Conservation (phyloP, 2,888 invertebrate species). For the Norana najaformis region DNA sequence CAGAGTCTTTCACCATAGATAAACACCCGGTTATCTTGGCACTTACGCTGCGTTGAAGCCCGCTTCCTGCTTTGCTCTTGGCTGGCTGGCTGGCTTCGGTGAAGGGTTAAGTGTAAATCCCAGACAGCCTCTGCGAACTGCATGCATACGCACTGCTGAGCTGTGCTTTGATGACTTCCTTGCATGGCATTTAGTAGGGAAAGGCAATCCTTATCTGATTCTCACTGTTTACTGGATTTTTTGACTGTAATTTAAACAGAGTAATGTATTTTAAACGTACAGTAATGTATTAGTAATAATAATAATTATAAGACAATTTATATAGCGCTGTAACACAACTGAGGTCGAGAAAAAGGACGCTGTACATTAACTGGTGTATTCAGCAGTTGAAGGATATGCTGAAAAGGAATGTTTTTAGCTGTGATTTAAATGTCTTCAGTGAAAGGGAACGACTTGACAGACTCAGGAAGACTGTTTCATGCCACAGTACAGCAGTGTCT, state of each 20-base stretch:
- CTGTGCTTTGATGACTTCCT: background rate
- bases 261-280: background rate
- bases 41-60: background rate
- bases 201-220: background rate
- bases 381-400: no score
- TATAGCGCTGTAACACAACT: no score
- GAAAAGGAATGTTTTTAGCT: no score
- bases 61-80: background rate
- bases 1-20: background rate
- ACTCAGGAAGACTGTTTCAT: no score
- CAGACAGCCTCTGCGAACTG: background rate
- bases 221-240: background rate
- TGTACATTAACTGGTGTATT: no score
- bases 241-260: background rate
- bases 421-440: no score
- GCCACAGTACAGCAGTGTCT: no score
- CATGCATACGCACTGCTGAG: background rate
- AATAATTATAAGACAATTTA: no score
- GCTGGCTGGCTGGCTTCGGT: background rate
- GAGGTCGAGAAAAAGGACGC: no score
- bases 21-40: background rate
- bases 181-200: background rate
- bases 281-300: background rate
- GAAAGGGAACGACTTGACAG: no score
- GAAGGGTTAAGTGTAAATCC: background rate